Base-by-base conservation (phyloP, 2,113 vertebrate genomes). In the Zosterops pallidus region DNA sequence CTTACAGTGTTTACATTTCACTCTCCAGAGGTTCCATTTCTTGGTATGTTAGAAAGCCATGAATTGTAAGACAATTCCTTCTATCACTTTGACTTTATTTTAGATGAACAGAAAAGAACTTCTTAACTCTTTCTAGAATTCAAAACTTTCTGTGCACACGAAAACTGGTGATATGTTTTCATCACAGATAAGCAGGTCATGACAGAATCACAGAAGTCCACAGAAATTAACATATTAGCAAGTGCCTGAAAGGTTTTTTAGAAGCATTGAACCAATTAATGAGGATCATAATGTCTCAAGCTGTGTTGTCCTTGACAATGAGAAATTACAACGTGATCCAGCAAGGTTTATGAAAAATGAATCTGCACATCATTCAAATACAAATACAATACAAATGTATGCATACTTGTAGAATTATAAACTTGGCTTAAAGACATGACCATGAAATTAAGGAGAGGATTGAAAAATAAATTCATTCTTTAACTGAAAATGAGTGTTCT, bases 1-100 rank as follows among this genome's bases (percentile, higher is more conserved):
- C 8, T 41, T 37, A 20, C 0, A 24, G 21, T 4, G 0, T 50
- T 79, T 26, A 46, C 18, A 41, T 21, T 64, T 65, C 35, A 33
- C 6, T 59, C 15, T 57, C 18, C 37, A 60, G 28, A 62, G 15
- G 2, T 52, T 26, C 6, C 24, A 37, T 83, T 83, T 68, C 31
- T 39, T 31, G 6, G 3, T 25, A 28, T 56, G 44, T 41, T 63
- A 71, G 42, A 65, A 68, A 83, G 12, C 4, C n/a, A 26, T 29
- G 7, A 52, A 56, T 79, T 71, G 26, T 56, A 50, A 59, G 23
- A 37, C 5, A 63, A 6, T 22, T 42, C 26, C 53, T 92, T 53
- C 33, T 42, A 76, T 44, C 5, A n/a, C 9, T 67, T 69, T 42
- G 20, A 22, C 9, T 77, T 88, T 65, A 56, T 65, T 74, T 74